phyloP scores from a whole-genome alignment of 2,113 vertebrate species.

The Origma solitaria region DNA sequence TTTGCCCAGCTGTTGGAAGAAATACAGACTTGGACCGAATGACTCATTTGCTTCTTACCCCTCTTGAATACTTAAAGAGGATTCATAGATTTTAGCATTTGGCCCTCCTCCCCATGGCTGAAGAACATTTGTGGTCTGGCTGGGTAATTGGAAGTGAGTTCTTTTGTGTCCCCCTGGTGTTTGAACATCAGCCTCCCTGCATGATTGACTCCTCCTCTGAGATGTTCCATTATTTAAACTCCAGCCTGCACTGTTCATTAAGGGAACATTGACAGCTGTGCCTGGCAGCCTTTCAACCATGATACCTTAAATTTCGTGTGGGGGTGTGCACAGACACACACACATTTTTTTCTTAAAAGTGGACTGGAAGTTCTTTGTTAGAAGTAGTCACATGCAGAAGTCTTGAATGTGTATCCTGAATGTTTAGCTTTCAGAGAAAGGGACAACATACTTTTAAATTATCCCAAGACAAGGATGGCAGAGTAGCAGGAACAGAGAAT shows the following conservation, averaged over 20 bases:
- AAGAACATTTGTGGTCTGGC: neutral
- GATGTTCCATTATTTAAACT: neutral
- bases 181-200: neutral
- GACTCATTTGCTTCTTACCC: accelerated
- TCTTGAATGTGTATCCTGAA: neutral
- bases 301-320: accelerated
- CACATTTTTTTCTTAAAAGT: neutral
- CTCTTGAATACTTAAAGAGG: neutral
- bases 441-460: neutral
- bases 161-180: neutral
- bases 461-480: neutral
- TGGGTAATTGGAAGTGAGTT: accelerated
- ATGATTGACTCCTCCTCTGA: neutral
- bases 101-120: neutral
- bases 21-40: neutral
- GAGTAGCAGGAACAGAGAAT: neutral
- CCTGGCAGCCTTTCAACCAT: neutral
- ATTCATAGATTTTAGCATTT: neutral
- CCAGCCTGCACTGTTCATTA: neutral
- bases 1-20: neutral
- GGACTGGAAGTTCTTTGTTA: neutral
- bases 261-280: neutral
- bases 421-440: neutral
- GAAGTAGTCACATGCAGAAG: neutral
- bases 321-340: accelerated